These are phyloP conservation scores for Dolichoris vasculosae DNA, from an alignment of 1,140 invertebrate species.

Conservation along the genomic window DNA sequence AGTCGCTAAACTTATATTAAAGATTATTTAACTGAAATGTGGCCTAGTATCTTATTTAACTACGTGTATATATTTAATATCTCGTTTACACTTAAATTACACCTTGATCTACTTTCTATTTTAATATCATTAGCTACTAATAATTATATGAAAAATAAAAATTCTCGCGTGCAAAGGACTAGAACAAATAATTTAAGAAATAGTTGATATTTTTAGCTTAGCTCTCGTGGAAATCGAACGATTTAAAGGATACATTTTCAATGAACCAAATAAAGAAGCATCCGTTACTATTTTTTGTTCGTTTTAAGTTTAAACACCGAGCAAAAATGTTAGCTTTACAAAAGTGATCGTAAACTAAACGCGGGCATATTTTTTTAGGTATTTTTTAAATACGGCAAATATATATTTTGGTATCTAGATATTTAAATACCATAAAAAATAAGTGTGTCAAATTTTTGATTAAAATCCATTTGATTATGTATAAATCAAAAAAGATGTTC, in stretches of 20 bases:
- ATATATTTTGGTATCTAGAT: too few species aligned
- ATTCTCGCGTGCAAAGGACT: background rate
- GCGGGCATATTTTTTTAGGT: too few species aligned
- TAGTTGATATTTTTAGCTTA: background rate
- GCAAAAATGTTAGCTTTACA: too few species aligned
- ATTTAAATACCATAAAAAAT: background rate
- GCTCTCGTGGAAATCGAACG: constrained; percentile 2
- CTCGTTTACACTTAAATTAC: background rate
- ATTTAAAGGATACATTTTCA: background rate
- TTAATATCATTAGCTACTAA: background rate
- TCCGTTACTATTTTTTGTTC: background rate
- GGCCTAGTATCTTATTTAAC: background rate
- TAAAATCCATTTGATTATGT: background rate
- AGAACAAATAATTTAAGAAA: background rate
- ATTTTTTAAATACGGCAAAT: too few species aligned
- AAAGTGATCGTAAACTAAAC: too few species aligned
- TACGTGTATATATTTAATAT: background rate
- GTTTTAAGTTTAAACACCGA: background rate
- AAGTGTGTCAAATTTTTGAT: background rate
- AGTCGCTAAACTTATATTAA: constrained; percentile 16
- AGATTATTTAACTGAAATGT: background rate
- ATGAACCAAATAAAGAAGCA: background rate
- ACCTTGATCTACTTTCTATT: constrained; percentile 32
- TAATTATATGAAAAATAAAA: background rate
- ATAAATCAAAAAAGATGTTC: background rate